Evolutionary conservation across 2,888 invertebrate genomes (phyloP).

Genomic region (Aphidius colemani): DNA sequence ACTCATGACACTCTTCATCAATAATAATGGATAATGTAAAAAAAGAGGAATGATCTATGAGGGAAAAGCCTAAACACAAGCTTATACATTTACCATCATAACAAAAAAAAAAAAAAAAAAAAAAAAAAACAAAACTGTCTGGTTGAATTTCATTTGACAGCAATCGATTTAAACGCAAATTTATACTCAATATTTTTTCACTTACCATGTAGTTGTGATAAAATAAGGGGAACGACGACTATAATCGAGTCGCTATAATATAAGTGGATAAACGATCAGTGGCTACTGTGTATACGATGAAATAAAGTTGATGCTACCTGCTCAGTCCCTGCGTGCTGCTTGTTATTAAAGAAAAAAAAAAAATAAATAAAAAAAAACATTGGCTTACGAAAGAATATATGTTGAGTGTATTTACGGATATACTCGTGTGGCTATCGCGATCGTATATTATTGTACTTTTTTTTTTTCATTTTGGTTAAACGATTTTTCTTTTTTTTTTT

Average conservation of each 20-base stretch:
- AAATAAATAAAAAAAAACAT: constrained; percentile 4
- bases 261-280: constrained; percentile 37
- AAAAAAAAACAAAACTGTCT: constrained; percentile 29
- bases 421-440: too few species aligned
- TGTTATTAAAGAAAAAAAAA: neutral
- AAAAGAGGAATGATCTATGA: too few species aligned
- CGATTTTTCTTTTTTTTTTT: too few species aligned
- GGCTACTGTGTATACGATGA: constrained; percentile 1
- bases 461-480: too few species aligned
- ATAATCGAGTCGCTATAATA: constrained; percentile 24
- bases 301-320: constrained; percentile 4
- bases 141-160: constrained; percentile 38
- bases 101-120: too few species aligned
- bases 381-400: too few species aligned
- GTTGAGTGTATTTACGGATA: too few species aligned
- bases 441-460: too few species aligned
- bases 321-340: constrained; percentile 15
- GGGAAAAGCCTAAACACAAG: too few species aligned
- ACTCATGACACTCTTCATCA: too few species aligned
- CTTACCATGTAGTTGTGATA: constrained; percentile 28
- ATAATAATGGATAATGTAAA: too few species aligned
- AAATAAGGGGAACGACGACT: neutral
- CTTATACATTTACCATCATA: too few species aligned
- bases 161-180: constrained; percentile 38
- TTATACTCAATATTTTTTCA: constrained; percentile 17